phyloP scores from a whole-genome alignment of 1,140 invertebrate species.

The Delia radicum region DNA sequence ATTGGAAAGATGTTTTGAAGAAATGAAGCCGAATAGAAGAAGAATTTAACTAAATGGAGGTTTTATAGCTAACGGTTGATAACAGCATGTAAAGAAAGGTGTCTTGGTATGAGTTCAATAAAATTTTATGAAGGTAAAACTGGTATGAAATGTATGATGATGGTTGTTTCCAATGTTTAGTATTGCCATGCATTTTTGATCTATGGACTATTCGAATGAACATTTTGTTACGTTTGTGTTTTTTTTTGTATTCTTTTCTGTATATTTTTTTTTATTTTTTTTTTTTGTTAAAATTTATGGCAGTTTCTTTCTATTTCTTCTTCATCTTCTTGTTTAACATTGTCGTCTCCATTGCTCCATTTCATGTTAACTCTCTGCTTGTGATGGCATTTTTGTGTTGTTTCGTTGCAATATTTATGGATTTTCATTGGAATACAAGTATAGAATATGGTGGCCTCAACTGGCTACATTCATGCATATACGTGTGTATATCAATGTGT shows the following conservation, averaged over 20 bases:
- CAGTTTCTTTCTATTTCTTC: conserved; percentile 9
- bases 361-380: not conserved
- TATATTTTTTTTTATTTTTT: not conserved
- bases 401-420: conserved; percentile 50
- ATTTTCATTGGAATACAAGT: conserved; percentile 49
- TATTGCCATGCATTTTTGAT: conserved; percentile 26
- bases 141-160: not conserved
- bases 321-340: not conserved
- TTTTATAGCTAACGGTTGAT: no score
- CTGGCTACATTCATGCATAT: no score
- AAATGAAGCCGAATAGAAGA: not conserved
- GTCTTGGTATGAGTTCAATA: not conserved
- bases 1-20: not conserved
- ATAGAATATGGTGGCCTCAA: conserved; percentile 17
- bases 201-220: conserved; percentile 18
- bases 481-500: no score
- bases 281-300: conserved; percentile 23
- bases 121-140: not conserved
- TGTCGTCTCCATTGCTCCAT: not conserved
- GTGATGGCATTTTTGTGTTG: conserved; percentile 22
- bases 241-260: conserved; percentile 1
- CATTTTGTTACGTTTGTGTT: conserved; percentile 10
- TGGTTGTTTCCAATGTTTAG: not conserved
- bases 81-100: not conserved
- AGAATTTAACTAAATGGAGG: not conserved